Evolutionary conservation across 2,113 vertebrate genomes (phyloP).

Genomic region (Malurus melanocephalus): DNA sequence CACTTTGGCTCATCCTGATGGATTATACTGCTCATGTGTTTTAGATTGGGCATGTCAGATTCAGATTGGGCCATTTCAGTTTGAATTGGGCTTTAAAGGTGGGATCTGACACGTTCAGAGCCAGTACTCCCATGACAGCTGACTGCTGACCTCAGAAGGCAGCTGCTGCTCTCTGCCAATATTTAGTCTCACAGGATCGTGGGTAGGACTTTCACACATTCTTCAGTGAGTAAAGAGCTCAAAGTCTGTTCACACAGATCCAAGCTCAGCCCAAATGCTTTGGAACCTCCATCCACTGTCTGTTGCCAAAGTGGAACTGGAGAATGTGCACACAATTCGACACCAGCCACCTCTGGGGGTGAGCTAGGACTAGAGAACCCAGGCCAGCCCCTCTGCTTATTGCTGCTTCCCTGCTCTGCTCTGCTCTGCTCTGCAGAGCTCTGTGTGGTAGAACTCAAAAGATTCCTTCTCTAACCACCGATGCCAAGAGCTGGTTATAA

Average conservation of each 20-base stretch:
- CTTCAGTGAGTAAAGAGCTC: constrained; percentile 6
- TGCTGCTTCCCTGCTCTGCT: background rate
- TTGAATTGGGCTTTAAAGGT: background rate
- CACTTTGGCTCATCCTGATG: background rate
- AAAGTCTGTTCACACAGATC: background rate
- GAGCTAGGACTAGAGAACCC: background rate
- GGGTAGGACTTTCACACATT: background rate
- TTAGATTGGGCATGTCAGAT: background rate
- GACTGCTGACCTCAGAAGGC: background rate
- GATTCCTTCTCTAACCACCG: background rate
- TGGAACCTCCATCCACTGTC: background rate
- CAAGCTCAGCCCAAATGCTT: background rate
- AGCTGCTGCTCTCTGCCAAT: constrained; percentile 23
- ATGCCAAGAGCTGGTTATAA: background rate
- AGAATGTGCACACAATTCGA: background rate
- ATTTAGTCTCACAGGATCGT: background rate
- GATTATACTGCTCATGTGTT: background rate
- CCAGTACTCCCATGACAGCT: background rate
- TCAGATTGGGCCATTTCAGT: background rate
- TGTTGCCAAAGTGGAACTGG: background rate
- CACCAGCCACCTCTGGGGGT: background rate
- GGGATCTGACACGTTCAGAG: background rate
- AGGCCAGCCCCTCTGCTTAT: background rate
- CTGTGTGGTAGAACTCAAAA: background rate
- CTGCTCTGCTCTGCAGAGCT: background rate